Evolutionary conservation across 2,888 invertebrate genomes (phyloP), one percentile per base, ranked within the genome.

Genomic region (Anoncus sp.): DNA sequence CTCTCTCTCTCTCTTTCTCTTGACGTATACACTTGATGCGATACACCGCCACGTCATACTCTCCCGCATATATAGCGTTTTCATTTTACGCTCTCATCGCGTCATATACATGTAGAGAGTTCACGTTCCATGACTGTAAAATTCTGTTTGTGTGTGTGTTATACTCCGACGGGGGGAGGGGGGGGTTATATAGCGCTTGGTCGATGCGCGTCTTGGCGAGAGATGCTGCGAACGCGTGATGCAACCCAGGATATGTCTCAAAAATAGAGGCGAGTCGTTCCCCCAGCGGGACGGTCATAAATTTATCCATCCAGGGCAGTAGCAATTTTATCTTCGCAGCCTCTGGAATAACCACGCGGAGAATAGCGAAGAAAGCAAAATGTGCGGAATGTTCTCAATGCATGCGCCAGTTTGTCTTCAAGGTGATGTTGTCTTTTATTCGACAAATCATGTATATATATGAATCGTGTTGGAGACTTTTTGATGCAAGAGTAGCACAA

Each of bases 1-100:
- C n/a, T n/a, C n/a, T n/a, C n/a, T n/a, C n/a, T n/a, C n/a, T n/a
- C n/a, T n/a, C n/a, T n/a, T n/a, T n/a, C n/a, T n/a, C n/a, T n/a
- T n/a, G n/a, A n/a, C n/a, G 53, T 35, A n/a, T 35, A 47, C 10
- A 6, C 18, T 35, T 12, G n/a, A 35, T 40, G n/a, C n/a, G n/a
- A n/a, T 22, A 49, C 24, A 27, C 59, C 20, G n/a, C 31, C 47
- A 18, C 49, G 12, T 20, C 22, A 66, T 45, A 18, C 55, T 27
- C 73, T 43, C 43, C 40, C 59, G 55, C 70, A 43, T 70, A 53
- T 38, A 31, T 31, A 38, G 38, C 66, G 63, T 82, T 79, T 82
- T 77, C 79, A 82, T 81, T 79, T 83, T 82, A 77, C 78, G 72
- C n/a, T 63, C 72, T 67, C 67, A 59, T 43, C 63, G 55, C 31